Percentiles rank a stretch among this genome's conserved stretches.
Conservation (phyloP, 2,797 vertebrate genomes). For the Trichosurus vulpecula region DNA sequence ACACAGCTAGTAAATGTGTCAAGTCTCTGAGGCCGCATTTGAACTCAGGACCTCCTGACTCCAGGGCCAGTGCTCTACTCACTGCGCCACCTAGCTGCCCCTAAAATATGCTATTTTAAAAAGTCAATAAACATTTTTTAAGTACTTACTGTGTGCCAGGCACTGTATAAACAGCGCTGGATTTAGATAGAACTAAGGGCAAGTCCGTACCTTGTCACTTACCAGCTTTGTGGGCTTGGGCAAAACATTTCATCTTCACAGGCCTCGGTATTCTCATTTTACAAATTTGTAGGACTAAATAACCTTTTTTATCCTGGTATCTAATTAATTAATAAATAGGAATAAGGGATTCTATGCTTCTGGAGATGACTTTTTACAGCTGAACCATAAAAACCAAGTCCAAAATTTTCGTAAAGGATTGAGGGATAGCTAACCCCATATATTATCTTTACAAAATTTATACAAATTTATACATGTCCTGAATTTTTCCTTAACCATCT, state of each 20-base stretch:
- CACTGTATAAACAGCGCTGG: background rate
- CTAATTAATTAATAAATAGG: background rate
- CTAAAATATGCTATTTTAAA: background rate
- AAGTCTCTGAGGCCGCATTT: too few relatives aligned
- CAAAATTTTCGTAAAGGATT: slow-evolving; percentile 4
- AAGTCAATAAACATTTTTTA: background rate
- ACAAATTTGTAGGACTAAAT: background rate
- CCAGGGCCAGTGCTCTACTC: too few relatives aligned
- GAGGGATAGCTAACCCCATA: background rate
- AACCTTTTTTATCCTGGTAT: background rate
- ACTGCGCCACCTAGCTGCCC: too few relatives aligned
- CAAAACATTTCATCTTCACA: background rate
- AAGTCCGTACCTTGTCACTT: background rate
- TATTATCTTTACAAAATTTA: background rate
- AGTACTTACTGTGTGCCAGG: background rate
- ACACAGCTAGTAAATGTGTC: too few relatives aligned
- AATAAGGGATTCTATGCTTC: background rate
- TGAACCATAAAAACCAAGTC: slow-evolving; percentile 51
- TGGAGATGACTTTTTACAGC: slow-evolving; percentile 18
- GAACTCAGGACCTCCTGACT: too few relatives aligned
- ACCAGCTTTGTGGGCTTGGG: background rate
- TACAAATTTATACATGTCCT: background rate
- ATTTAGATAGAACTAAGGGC: background rate
- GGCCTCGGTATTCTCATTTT: background rate
- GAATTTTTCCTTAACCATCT: slow-evolving; percentile 23